Base-by-base conservation (phyloP, 2,888 invertebrate genomes). In the Leptogaster cylindrica region DNA sequence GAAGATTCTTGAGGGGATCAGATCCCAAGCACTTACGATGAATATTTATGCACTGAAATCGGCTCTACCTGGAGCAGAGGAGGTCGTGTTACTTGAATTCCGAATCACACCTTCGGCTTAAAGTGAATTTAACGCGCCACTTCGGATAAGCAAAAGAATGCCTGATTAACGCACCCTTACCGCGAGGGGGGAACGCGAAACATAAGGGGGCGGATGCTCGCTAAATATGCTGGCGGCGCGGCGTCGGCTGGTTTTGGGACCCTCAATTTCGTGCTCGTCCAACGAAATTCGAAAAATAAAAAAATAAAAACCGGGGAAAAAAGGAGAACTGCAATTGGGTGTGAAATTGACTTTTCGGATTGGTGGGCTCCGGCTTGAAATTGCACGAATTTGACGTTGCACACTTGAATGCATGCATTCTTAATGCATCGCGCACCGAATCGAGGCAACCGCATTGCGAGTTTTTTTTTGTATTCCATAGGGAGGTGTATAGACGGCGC, bases 331-430 rank as follows among this genome's bases (percentile, higher is more conserved):
- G 68, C 68, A 68, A 68, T 68, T 68, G 68, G 65, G 58, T 68
- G 68, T 68, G 68, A 68, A 68, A 68, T 68, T 68, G 68, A 68
- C 65, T 68, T 58, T 68, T 65, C 50, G 16, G 51, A 33, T 50
- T 65, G 48, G 36, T 36, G 39, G 23, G 23, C 18, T n/a, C n/a
- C 27, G 18, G 55, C 23, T 36, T 36, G 7, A 36, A 23, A 39
- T 36, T 58, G 39, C 51, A 31, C 28, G 51, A 51, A 10, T 31
- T 31, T 28, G 51, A 28, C 14, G 28, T 14, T 28, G 31, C 51
- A 27, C 23, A 23, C 23, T n/a, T 50, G 10, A n/a, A n/a, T n/a
- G n/a, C n/a, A n/a, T n/a, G n/a, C n/a, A n/a, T n/a, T n/a, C n/a
- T n/a, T n/a, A n/a, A 12, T 23, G 14, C 25, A n/a, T 25, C 14